Evolutionary conservation across 1,140 invertebrate genomes (phyloP).

Genomic region (Orius laevigatus): DNA sequence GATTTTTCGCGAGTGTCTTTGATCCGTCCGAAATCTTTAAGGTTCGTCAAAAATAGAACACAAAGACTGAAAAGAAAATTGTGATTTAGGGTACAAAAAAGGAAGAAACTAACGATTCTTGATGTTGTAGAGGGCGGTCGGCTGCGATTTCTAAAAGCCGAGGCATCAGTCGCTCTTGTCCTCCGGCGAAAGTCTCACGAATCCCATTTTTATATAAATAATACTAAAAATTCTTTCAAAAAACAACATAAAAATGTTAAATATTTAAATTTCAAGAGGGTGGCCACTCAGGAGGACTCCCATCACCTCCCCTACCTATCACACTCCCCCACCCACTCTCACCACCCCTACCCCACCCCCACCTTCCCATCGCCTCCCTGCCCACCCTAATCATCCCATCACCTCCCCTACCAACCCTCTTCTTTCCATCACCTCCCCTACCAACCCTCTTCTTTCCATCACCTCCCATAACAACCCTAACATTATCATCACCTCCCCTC

Average conservation of each 20-base stretch:
- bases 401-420: too few relatives aligned
- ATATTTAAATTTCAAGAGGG: too few relatives aligned
- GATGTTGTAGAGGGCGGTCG: conserved; percentile 64
- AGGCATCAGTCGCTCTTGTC: conserved; percentile 63
- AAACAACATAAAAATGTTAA: conserved; percentile 14
- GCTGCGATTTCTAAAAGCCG: conserved; percentile 62
- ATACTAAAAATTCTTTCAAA: conserved; percentile 75
- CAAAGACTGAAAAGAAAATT: conserved; percentile 41
- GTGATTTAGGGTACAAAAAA: not conserved
- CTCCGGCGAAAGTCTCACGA: conserved; percentile 54
- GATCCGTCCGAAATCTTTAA: conserved; percentile 53
- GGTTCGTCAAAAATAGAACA: conserved; percentile 58
- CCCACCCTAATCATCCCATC: too few relatives aligned
- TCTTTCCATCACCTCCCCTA: too few relatives aligned
- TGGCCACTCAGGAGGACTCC: too few relatives aligned
- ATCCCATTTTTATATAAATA: conserved; percentile 88
- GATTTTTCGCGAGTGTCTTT: conserved; percentile 42
- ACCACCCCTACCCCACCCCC: too few relatives aligned
- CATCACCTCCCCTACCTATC: too few relatives aligned
- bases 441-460: too few relatives aligned
- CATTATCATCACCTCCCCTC: too few relatives aligned
- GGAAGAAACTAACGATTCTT: conserved; percentile 48
- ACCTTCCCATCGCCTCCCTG: too few relatives aligned
- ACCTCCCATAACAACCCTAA: too few relatives aligned
- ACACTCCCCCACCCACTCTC: too few relatives aligned